These are phyloP conservation scores for Passerina amoena DNA, from an alignment of 2,113 vertebrate genomes.

Conservation along the genomic window DNA sequence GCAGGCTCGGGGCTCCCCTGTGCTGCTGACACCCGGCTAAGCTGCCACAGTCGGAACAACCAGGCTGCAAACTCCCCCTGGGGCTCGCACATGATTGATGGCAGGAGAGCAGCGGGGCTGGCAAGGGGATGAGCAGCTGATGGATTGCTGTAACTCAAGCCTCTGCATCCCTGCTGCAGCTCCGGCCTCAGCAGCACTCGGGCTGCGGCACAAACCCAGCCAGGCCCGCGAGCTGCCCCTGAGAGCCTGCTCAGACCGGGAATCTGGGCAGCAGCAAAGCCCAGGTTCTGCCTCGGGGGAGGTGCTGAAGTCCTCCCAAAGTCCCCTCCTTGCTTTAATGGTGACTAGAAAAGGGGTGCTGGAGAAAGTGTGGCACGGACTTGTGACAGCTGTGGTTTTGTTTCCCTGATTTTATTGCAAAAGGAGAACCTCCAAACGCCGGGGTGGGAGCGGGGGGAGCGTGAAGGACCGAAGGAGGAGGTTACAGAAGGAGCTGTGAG, in stretches of 20 bases:
- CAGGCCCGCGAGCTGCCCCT: not conserved
- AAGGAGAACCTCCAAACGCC: not conserved
- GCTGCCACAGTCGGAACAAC: rapidly evolving
- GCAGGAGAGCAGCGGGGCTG: not conserved
- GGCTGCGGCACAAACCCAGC: not conserved
- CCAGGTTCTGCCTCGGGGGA: not conserved
- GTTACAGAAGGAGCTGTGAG: constrained; percentile 28
- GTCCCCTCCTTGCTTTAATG: rapidly evolving
- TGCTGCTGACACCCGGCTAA: not conserved
- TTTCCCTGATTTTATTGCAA: not conserved
- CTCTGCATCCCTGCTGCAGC: not conserved
- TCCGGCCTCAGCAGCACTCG: not conserved
- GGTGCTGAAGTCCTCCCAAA: not conserved
- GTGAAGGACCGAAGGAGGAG: not conserved
- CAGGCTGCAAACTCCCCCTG: rapidly evolving
- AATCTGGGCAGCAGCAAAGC: not conserved
- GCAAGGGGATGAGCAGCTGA: constrained; percentile 24
- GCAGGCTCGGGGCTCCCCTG: not conserved
- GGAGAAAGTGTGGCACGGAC: rapidly evolving
- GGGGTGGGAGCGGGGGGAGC: not conserved
- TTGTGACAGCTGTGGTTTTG: not conserved
- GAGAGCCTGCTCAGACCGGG: not conserved
- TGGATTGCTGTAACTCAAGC: constrained; percentile 27
- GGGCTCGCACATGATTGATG: not conserved
- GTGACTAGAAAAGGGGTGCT: not conserved